phyloP scores from a whole-genome alignment of 1,140 invertebrate genomes.

The Camponotus vicinus region DNA sequence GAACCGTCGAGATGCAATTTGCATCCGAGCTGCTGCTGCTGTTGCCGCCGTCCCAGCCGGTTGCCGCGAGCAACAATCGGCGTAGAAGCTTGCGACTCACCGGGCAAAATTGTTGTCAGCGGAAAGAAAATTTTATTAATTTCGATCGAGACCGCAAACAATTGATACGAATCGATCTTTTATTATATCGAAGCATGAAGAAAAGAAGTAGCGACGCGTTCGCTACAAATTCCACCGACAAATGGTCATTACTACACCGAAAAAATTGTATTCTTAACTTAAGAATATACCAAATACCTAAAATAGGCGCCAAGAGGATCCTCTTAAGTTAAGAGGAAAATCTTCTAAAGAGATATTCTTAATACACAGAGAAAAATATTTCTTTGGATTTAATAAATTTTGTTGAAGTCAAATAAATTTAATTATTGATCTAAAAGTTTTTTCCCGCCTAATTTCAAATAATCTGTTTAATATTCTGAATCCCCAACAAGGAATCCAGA shows the following conservation, averaged over 20 bases:
- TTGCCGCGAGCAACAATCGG: slow-evolving; percentile 60
- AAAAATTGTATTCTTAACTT: too few species aligned
- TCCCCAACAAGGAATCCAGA: too few species aligned
- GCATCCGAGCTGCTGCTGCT: slow-evolving; percentile 66
- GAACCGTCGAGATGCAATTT: slow-evolving; percentile 68
- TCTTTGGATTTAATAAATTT: too few species aligned
- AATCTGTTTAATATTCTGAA: too few species aligned
- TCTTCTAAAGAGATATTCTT: too few species aligned
- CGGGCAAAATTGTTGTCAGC: slow-evolving; percentile 11
- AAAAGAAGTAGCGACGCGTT: not conserved
- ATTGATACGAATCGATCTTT: not conserved
- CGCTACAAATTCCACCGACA: not conserved
- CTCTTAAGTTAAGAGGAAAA: too few species aligned
- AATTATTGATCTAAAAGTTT: too few species aligned
- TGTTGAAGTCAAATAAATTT: too few species aligned
- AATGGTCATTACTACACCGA: not conserved
- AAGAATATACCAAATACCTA: too few species aligned
- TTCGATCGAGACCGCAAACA: not conserved
- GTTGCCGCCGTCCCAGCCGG: slow-evolving; percentile 56
- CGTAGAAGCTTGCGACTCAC: slow-evolving; percentile 34
- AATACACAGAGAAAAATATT: too few species aligned
- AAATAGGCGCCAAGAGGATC: too few species aligned
- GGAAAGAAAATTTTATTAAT: slow-evolving; percentile 34
- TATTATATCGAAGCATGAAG: not conserved
- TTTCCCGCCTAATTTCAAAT: too few species aligned